These are phyloP conservation scores for Oryzaephilus surinamensis DNA, from an alignment of 1,140 invertebrate genomes.

Conservation along the genomic window DNA sequence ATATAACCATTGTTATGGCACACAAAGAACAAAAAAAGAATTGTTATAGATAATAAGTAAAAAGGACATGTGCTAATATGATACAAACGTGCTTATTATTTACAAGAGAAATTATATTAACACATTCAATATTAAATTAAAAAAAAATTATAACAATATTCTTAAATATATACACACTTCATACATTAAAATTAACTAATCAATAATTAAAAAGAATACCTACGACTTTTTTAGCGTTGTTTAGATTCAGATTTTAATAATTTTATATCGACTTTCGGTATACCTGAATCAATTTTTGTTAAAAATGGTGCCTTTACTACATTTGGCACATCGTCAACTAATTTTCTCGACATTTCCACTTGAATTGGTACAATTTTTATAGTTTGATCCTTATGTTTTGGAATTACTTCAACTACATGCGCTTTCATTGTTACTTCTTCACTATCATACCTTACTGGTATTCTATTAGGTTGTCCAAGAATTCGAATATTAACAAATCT, in stretches of 20 bases:
- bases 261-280: slow-evolving; percentile 11
- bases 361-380: slow-evolving; percentile 33
- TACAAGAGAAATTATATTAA: slow-evolving; percentile 16
- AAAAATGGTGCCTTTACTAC: slow-evolving; percentile 1
- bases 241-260: slow-evolving; percentile 12
- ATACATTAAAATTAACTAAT: slow-evolving; percentile 10
- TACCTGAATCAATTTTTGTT: slow-evolving; percentile 5
- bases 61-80: slow-evolving; percentile 18
- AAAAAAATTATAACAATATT: slow-evolving; percentile 13
- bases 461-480: slow-evolving; percentile 18
- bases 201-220: slow-evolving; percentile 7
- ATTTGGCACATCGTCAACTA: slow-evolving; percentile 12
- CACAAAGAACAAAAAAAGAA: no score
- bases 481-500: slow-evolving; percentile 30
- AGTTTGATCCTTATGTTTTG: slow-evolving; percentile 19
- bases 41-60: no score
- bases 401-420: slow-evolving; percentile 28
- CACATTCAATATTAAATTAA: slow-evolving; percentile 11
- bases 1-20: slow-evolving; percentile 16
- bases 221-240: slow-evolving; percentile 2
- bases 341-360: slow-evolving; percentile 21
- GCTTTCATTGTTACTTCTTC: slow-evolving; percentile 23
- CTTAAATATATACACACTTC: slow-evolving; percentile 15
- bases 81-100: slow-evolving; percentile 18
- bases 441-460: slow-evolving; percentile 5